Evolutionary conservation across 1,140 invertebrate genomes (phyloP), one percentile per base, ranked within the genome.

Genomic region (Matsumurasca onukii): DNA sequence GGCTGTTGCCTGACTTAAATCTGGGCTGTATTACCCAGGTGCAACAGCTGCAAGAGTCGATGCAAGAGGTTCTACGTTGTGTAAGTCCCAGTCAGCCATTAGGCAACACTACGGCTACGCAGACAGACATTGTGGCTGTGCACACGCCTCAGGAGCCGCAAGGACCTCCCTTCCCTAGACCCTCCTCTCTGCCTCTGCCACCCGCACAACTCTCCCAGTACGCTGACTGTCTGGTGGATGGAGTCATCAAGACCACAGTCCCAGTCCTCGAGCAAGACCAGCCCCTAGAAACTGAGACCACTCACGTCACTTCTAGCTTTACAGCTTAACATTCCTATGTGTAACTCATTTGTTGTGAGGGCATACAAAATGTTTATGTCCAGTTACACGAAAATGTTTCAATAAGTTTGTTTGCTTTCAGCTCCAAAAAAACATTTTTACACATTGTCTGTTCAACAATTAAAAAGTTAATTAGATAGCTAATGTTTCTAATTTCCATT

Each of bases 121-220:
- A 92, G 80, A 92, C 91, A 0, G 91, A 92, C 80, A 87, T 92
- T 68, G 82, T 86, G 17, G 89, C 89, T 0, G 88, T 91, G 3
- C 84, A 88, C 73, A 91, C 89, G 0, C 89, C 90, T 2, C 65
- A 70, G 45, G 70, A 70, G 27, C 45, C 66, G 22, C 48, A 30
- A n/a, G 52, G 30, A 15, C 45, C 17, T 1, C 31, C 12, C n/a
- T 20, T 9, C 1, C 20, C 29, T 9, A 34, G 68, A 20, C 68
- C 70, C 15, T 72, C 71, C 0, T 65, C 71, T 0, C 55, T 71
- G 12, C 66, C 71, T 29, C 59, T 69, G 9, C 67, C 55, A 1
- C 57, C 67, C 15, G 29, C 52, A 1, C 67, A 59, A n/a, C 57
- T 68, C 1, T 51, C 67, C 29, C 52, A 68, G 25, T 68, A 62